Percentiles rank a stretch among this genome's conserved stretches.
phyloP scores from a whole-genome alignment of 2,888 invertebrate species.

The Drosophila falleni region DNA sequence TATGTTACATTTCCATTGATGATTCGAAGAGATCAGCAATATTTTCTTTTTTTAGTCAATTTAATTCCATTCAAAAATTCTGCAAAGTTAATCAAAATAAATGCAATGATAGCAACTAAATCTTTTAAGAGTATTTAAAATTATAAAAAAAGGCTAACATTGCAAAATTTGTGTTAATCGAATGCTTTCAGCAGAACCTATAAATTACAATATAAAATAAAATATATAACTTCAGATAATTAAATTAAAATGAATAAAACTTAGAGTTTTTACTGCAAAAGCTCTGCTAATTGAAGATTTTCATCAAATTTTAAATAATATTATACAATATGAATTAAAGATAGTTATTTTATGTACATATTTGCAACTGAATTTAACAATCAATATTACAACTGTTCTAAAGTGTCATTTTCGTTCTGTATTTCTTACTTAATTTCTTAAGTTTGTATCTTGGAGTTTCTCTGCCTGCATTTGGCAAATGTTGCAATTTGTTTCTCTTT shows the following conservation, averaged over 20 bases:
- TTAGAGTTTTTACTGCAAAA: too few species aligned
- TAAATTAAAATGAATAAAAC: too few species aligned
- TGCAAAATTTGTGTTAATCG: neutral
- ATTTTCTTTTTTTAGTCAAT: neutral
- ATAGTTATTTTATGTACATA: neutral
- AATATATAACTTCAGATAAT: neutral
- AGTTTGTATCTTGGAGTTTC: slow-evolving; percentile 12
- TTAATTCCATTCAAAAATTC: too few species aligned
- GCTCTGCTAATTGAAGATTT: neutral
- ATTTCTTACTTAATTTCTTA: slow-evolving; percentile 1
- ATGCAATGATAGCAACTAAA: neutral
- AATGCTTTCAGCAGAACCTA: neutral
- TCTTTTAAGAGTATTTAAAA: neutral
- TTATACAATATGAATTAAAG: neutral
- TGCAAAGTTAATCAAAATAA: neutral
- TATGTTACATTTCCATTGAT: neutral
- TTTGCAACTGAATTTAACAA: neutral
- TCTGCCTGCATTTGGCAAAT: slow-evolving; percentile 38
- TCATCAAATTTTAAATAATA: too few species aligned
- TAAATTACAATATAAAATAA: neutral
- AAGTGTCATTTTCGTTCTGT: neutral
- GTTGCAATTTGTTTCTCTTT: slow-evolving; percentile 36
- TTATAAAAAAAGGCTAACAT: neutral
- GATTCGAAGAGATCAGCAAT: neutral
- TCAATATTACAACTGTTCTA: neutral